These are phyloP conservation scores for Dromiciops gliroides DNA, from an alignment of 2,113 vertebrate genomes.

Conservation along the genomic window DNA sequence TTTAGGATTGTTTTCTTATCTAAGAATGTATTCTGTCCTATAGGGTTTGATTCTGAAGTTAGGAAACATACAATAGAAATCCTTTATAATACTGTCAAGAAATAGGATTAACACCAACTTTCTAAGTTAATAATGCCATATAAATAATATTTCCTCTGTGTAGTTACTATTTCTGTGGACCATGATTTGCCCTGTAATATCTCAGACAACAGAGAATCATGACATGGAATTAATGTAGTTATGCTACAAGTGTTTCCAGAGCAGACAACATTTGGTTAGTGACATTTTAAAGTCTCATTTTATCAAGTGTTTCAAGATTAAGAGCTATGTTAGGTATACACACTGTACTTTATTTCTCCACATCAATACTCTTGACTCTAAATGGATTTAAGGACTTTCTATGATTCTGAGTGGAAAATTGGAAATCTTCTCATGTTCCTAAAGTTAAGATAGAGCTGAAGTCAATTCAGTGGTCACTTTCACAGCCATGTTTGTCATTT, in stretches of 20 bases:
- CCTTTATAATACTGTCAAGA: background rate
- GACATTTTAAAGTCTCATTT: slow-evolving; percentile 10
- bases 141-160: background rate
- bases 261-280: background rate
- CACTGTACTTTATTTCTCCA: slow-evolving; percentile 6
- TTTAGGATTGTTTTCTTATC: slow-evolving; percentile 14
- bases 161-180: background rate
- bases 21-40: background rate
- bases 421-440: background rate
- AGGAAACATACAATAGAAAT: background rate
- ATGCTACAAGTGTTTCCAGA: background rate
- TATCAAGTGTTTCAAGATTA: background rate
- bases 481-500: background rate
- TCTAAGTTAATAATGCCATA: background rate
- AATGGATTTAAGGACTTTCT: slow-evolving; percentile 34
- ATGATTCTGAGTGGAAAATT: slow-evolving; percentile 12
- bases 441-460: slow-evolving; percentile 1
- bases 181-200: slow-evolving; percentile 14
- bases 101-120: slow-evolving; percentile 15
- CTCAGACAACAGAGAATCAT: background rate
- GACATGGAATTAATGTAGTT: slow-evolving; percentile 4
- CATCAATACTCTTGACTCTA: background rate
- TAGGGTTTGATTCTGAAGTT: slow-evolving; percentile 27
- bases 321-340: background rate
- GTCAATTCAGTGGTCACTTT: background rate